phyloP scores from a whole-genome alignment of 2,797 vertebrate genomes.

The Gobio occitaniae region DNA sequence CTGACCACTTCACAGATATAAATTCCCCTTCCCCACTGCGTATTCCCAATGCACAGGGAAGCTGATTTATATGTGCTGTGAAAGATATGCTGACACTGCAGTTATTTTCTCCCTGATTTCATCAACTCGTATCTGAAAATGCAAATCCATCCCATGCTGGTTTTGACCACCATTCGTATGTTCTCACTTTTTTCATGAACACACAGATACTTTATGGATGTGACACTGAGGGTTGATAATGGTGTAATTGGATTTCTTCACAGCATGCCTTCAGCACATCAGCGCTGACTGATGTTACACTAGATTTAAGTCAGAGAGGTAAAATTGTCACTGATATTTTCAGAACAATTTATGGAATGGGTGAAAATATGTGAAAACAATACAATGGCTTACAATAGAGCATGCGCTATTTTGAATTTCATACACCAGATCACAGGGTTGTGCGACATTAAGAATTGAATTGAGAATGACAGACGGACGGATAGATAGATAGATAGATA shows the following conservation, averaged over 20 bases:
- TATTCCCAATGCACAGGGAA: constrained; percentile 27
- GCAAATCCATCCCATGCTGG: constrained; percentile 27
- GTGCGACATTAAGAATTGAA: not conserved
- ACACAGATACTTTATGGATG: constrained; percentile 35
- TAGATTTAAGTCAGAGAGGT: constrained; percentile 25
- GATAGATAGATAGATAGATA: no score
- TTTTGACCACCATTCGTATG: constrained; percentile 5
- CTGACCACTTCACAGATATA: constrained; percentile 21
- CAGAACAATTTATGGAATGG: not conserved
- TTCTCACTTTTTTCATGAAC: not conserved
- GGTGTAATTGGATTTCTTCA: constrained; percentile 49
- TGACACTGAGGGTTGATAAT: constrained; percentile 39
- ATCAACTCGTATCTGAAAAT: constrained; percentile 45
- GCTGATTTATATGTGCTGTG: constrained; percentile 27
- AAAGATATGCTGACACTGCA: constrained; percentile 32
- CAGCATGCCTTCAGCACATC: constrained; percentile 28
- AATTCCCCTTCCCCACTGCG: constrained; percentile 13
- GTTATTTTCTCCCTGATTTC: constrained; percentile 32
- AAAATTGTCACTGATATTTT: not conserved
- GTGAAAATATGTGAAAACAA: not conserved
- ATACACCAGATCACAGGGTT: not conserved
- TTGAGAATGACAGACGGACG: not conserved
- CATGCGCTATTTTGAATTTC: not conserved
- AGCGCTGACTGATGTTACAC: constrained; percentile 42
- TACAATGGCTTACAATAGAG: not conserved